phyloP scores from a whole-genome alignment of 2,888 invertebrate species.

The Choristoneura rosaceana region DNA sequence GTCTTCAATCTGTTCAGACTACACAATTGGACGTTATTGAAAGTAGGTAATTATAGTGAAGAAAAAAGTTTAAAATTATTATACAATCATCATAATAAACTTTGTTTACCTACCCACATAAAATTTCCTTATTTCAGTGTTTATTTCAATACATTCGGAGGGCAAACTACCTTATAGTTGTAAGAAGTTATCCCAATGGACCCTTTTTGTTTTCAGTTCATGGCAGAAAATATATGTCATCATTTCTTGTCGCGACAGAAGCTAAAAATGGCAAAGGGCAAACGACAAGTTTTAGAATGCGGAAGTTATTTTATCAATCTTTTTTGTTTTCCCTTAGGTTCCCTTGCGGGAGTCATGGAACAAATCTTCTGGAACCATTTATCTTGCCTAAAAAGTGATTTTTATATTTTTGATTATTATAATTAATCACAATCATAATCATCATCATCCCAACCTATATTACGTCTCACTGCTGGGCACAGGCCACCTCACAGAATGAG shows the following conservation, averaged over 20 bases:
- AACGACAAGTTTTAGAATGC: slow-evolving; percentile 5
- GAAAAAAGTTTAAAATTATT: too few species aligned
- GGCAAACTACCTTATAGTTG: not conserved
- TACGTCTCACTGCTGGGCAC: too few species aligned
- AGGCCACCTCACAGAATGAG: too few species aligned
- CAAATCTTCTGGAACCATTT: not conserved
- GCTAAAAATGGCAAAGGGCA: slow-evolving; percentile 3
- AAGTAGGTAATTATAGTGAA: too few species aligned
- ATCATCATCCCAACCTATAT: too few species aligned
- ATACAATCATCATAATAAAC: too few species aligned
- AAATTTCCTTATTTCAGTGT: too few species aligned
- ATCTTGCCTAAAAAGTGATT: not conserved
- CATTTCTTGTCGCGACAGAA: not conserved
- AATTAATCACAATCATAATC: too few species aligned
- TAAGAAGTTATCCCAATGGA: not conserved
- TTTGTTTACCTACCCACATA: too few species aligned
- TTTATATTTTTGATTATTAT: not conserved
- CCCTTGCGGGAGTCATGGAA: not conserved
- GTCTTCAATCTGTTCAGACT: too few species aligned
- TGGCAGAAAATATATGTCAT: not conserved
- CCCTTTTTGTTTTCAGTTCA: not conserved
- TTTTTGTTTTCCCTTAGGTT: not conserved
- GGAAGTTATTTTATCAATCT: slow-evolving; percentile 2
- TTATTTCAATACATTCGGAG: not conserved
- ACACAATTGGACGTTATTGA: too few species aligned